phyloP scores from a whole-genome alignment of 1,140 invertebrate species.

The Hesperophylax magnus region DNA sequence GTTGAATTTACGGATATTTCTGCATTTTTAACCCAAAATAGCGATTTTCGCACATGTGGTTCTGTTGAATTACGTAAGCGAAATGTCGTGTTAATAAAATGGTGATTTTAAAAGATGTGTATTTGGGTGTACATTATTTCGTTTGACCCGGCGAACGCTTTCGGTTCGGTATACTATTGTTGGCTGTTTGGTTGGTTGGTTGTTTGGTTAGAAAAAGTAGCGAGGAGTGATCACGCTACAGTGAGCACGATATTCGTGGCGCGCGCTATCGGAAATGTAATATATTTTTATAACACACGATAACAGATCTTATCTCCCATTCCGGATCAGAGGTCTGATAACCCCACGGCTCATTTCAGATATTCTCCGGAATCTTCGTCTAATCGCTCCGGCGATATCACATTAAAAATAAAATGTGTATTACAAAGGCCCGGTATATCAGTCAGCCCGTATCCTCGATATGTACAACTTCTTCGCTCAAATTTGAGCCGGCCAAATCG shows the following conservation, averaged over 20 bases:
- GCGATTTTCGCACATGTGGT: too few relatives aligned
- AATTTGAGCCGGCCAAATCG: too few relatives aligned
- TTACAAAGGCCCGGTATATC: too few relatives aligned
- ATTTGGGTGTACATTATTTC: not conserved
- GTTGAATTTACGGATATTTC: too few relatives aligned
- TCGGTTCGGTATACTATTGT: not conserved
- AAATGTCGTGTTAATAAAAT: not conserved
- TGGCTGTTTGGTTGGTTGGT: not conserved
- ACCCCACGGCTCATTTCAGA: constrained; percentile 26
- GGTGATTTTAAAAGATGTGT: not conserved
- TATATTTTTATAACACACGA: constrained; percentile 35
- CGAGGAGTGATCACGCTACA: constrained; percentile 9
- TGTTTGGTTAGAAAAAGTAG: too few relatives aligned
- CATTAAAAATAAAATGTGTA: not conserved
- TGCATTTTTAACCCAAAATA: too few relatives aligned
- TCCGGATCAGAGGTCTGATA: constrained; percentile 23
- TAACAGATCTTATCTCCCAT: constrained; percentile 31
- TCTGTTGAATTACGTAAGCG: too few relatives aligned
- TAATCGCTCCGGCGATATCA: constrained; percentile 11
- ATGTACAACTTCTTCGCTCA: too few relatives aligned
- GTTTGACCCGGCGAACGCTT: not conserved
- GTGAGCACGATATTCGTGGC: not conserved
- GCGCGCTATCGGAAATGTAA: constrained; percentile 31
- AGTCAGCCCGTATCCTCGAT: too few relatives aligned
- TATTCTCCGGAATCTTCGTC: constrained; percentile 24